Percentiles rank a stretch among this genome's conserved stretches.
Conservation (phyloP, 2,888 invertebrate species). For the Spilarctia lutea region DNA sequence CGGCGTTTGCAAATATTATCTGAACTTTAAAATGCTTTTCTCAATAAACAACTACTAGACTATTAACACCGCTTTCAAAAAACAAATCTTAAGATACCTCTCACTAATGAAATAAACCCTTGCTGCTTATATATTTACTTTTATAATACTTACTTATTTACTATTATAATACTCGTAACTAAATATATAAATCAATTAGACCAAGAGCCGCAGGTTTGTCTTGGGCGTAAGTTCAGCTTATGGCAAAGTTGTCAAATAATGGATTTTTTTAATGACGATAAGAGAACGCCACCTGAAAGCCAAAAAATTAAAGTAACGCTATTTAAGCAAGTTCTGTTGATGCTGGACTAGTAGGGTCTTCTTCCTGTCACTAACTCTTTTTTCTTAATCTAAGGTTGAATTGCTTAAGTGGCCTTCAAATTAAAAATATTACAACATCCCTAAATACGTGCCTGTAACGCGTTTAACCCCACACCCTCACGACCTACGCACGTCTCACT, state of each 20-base stretch:
- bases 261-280: not conserved
- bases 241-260: too few relatives aligned
- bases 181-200: too few relatives aligned
- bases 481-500: slow-evolving; percentile 86
- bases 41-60: too few relatives aligned
- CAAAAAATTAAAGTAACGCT: not conserved
- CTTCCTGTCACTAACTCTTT: not conserved
- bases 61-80: not conserved
- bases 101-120: not conserved
- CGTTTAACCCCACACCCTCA: slow-evolving; percentile 82
- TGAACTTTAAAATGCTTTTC: not conserved
- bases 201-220: too few relatives aligned
- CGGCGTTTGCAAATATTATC: not conserved
- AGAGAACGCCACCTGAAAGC: not conserved
- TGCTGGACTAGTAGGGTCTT: not conserved
- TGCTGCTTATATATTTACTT: too few relatives aligned
- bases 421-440: slow-evolving; percentile 2
- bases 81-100: not conserved
- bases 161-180: too few relatives aligned
- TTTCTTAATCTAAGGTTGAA: not conserved
- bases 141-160: too few relatives aligned
- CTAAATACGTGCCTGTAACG: slow-evolving; percentile 71
- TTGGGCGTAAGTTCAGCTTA: too few relatives aligned
- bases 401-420: not conserved
- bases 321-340: not conserved